Base-by-base conservation (phyloP, 2,888 invertebrate genomes). In the Asteroscopus sphinx region DNA sequence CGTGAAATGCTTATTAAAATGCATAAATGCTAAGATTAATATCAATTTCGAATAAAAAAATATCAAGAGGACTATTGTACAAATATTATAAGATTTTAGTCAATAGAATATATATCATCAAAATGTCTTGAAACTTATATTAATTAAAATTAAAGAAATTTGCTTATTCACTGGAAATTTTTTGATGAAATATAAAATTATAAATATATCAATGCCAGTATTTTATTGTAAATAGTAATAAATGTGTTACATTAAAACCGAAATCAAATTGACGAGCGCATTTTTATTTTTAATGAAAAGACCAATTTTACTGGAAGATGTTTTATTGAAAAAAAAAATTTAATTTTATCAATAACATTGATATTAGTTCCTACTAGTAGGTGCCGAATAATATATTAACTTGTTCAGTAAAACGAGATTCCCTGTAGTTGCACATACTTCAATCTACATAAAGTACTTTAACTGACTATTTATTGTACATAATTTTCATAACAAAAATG, bases 191-290 rank as follows among this genome's bases (percentile, higher is more conserved):
- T 80, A 76, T 68, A 45, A 81, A 81, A 83, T 77, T 83, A 84
- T 80, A 82, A 83, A 85, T 85, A 85, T 85, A 87, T 91, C 83
- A 88, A 91, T 90, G 92, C 93, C 93, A 93, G 93, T 93, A 93
- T 93, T 93, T 89, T 89, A 92, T 85, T 93, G 92, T 93, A 93
- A 90, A 93, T 93, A 93, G 74, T 89, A 79, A 89, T 89, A 79
- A 89, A 89, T 91, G 83, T 89, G 91, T 92, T 92, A 90, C 81
- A 92, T 89, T 93, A 92, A 91, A 92, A 86, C 76, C 81, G 81
- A 89, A 90, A 88, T 86, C 79, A 88, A 89, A 85, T 78, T 64
- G 75, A 75, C 51, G 61, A 62, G 36, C 61, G 80, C 61, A 78
- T 78, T 88, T 87, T 87, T 77, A 82, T 86, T 88, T 53, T 16